Percentiles rank a stretch among this genome's conserved stretches.
phyloP scores from a whole-genome alignment of 2,113 vertebrate species.

The Actenoides lindsayi region DNA sequence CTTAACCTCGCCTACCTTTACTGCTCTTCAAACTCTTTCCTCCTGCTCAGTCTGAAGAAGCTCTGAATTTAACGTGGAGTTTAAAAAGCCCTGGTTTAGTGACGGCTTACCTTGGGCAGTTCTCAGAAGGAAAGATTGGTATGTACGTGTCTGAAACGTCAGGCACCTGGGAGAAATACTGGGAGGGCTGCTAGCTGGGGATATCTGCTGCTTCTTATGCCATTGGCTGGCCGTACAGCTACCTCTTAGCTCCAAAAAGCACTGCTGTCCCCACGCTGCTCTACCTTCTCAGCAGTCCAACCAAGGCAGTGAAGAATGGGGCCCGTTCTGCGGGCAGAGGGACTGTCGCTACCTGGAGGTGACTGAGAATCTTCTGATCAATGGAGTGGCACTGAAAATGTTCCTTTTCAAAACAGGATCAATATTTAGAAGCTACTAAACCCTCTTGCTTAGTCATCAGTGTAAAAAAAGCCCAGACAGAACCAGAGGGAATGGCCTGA shows the following conservation, averaged over 20 bases:
- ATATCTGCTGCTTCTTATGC: fast-evolving
- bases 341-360: neutral
- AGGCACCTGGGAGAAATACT: neutral
- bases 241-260: fast-evolving
- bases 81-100: neutral
- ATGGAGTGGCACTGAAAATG: fast-evolving
- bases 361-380: neutral
- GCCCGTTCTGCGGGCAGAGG: neutral
- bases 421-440: no score
- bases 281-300: no score
- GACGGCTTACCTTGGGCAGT: neutral
- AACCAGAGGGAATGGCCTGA: no score
- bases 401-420: neutral
- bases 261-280: fast-evolving
- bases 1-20: fast-evolving
- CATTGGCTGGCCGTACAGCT: fast-evolving
- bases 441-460: fast-evolving
- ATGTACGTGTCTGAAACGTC: fast-evolving
- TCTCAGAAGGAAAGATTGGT: neutral
- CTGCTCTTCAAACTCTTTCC: no score
- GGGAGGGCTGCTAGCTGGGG: neutral
- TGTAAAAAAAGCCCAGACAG: neutral
- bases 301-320: fast-evolving
- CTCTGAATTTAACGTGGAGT: neutral
- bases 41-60: neutral